Conservation (phyloP, 2,797 vertebrate species). For the Scomberomorus guttatus region DNA sequence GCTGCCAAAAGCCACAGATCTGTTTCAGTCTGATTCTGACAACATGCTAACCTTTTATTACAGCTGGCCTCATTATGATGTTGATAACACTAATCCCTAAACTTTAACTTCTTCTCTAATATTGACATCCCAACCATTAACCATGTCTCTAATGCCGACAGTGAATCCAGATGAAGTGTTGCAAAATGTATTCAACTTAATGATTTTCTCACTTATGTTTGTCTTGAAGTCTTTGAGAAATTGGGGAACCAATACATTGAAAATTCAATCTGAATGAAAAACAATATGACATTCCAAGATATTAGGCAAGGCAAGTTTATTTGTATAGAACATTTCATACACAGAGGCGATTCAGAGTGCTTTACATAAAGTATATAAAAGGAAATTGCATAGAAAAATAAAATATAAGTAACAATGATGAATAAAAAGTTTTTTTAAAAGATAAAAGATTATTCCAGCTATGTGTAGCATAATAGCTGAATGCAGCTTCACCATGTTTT, state of each 20-base stretch:
- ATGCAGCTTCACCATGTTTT: no score
- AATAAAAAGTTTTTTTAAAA: no score
- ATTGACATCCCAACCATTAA: constrained; percentile 15
- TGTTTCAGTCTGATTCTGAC: background rate
- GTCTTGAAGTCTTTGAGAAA: background rate
- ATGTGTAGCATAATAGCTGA: no score
- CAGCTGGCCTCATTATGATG: background rate
- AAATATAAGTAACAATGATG: no score
- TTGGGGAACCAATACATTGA: background rate
- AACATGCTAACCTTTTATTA: constrained; percentile 2
- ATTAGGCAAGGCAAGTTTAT: background rate
- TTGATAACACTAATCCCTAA: constrained; percentile 30
- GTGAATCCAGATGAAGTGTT: background rate
- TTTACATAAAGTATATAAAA: no score
- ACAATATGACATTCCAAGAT: background rate
- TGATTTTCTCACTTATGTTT: background rate
- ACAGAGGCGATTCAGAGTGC: no score
- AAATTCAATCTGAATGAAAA: background rate
- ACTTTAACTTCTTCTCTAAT: constrained; percentile 27
- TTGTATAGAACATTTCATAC: no score
- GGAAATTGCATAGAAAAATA: no score
- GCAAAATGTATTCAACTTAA: background rate
- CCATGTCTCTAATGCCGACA: constrained; percentile 17
- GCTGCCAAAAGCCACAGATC: constrained; percentile 8
- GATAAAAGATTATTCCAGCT: no score